phyloP scores from a whole-genome alignment of 1,140 invertebrate species.

The Phenacoccus solenopsis region DNA sequence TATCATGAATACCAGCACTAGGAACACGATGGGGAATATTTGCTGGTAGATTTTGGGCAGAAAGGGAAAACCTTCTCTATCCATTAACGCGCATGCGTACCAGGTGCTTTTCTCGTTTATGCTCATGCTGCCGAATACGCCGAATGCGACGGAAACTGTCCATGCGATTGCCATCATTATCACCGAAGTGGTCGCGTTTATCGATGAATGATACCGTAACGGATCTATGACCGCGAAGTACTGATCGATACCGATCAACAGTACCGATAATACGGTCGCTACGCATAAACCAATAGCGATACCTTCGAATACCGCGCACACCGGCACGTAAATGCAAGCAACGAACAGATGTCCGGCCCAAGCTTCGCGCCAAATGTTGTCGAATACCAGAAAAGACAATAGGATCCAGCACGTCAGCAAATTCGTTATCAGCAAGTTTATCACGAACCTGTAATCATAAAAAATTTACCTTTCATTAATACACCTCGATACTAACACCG shows the following conservation, averaged over 20 bases:
- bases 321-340: not conserved
- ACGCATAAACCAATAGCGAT: conserved; percentile 40
- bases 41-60: conserved; percentile 19
- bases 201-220: conserved; percentile 62
- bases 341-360: conserved; percentile 19
- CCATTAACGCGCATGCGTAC: not conserved
- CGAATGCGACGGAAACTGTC: conserved; percentile 46
- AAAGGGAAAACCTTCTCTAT: not conserved
- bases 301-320: conserved; percentile 39
- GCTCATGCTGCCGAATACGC: conserved; percentile 35
- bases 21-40: conserved; percentile 24
- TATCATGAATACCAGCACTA: conserved; percentile 33
- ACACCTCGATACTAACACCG: too few species aligned
- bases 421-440: conserved; percentile 53
- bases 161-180: conserved; percentile 53
- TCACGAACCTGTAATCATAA: conserved; percentile 46
- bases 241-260: conserved; percentile 72
- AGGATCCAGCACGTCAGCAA: conserved; percentile 46
- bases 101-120: conserved; percentile 19
- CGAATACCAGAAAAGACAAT: conserved; percentile 43
- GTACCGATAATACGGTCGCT: conserved; percentile 50
- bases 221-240: conserved; percentile 78
- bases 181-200: conserved; percentile 56
- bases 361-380: conserved; percentile 28
- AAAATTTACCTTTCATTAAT: too few species aligned